Conservation (phyloP, 1,140 invertebrate species). For the Lamellibrachia luymesi region DNA sequence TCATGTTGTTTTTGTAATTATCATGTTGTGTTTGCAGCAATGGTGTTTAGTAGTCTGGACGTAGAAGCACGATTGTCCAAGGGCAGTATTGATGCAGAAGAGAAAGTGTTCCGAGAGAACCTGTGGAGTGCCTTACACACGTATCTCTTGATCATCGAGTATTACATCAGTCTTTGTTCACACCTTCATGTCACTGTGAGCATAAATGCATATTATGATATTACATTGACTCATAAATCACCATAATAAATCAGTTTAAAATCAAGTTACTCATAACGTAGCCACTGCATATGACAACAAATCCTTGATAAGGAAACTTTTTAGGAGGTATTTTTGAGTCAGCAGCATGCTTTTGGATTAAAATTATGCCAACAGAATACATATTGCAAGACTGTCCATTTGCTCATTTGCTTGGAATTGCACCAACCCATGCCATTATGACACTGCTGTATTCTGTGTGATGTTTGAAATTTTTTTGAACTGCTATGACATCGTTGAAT, state of each 20-base stretch:
- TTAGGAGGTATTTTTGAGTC: too few species aligned
- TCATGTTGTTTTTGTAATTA: neutral
- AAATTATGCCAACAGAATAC: too few species aligned
- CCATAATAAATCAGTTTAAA: neutral
- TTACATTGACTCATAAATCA: neutral
- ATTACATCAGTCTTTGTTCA: neutral
- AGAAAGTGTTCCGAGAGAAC: neutral
- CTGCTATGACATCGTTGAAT: too few species aligned
- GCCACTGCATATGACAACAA: too few species aligned
- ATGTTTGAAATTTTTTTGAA: too few species aligned
- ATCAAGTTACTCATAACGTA: too few species aligned
- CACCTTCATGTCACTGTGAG: conserved; percentile 17
- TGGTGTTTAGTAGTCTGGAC: conserved; percentile 8
- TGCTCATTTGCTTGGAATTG: too few species aligned
- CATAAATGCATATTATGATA: neutral
- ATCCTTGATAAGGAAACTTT: too few species aligned
- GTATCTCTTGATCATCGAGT: conserved; percentile 14
- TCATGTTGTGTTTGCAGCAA: conserved; percentile 10
- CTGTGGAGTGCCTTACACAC: conserved; percentile 10
- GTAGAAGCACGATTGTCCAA: conserved; percentile 4
- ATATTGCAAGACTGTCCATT: too few species aligned
- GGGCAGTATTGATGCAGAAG: neutral
- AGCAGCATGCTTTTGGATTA: too few species aligned
- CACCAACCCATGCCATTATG: too few species aligned
- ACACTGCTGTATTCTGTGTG: too few species aligned